Conservation (phyloP, 2,797 vertebrate genomes). For the Anas acuta region DNA sequence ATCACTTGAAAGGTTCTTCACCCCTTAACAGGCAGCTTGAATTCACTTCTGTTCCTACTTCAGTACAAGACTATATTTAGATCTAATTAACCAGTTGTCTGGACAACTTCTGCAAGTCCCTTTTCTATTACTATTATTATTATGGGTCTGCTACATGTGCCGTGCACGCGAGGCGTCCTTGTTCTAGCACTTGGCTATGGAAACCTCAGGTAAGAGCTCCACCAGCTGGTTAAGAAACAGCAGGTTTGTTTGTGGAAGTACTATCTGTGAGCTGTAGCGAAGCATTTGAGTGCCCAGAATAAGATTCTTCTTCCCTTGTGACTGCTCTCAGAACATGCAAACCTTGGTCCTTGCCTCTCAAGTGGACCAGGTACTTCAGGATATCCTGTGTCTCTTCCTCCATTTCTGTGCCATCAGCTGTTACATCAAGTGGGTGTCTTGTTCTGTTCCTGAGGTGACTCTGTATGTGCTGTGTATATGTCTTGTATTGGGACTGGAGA, state of each 20-base stretch:
- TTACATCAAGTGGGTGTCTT: not conserved
- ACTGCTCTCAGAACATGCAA: not conserved
- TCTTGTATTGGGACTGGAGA: not conserved
- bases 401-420: not conserved
- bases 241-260: not conserved
- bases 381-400: not conserved
- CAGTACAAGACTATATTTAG: not conserved
- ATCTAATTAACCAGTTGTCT: not conserved
- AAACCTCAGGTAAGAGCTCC: slow-evolving; percentile 28
- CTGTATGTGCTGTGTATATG: accelerated
- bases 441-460: not conserved
- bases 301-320: not conserved
- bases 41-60: not conserved
- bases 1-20: not conserved
- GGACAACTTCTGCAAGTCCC: not conserved
- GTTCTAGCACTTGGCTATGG: not conserved
- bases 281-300: not conserved
- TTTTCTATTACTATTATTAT: not conserved
- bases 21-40: not conserved
- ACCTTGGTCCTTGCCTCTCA: not conserved
- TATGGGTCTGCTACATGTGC: not conserved
- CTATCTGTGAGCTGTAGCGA: not conserved
- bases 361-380: not conserved
- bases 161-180: not conserved
- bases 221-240: slow-evolving; percentile 36